Evolutionary conservation across 2,797 vertebrate genomes (phyloP).

Genomic region (Otolemur crassicaudatus): DNA sequence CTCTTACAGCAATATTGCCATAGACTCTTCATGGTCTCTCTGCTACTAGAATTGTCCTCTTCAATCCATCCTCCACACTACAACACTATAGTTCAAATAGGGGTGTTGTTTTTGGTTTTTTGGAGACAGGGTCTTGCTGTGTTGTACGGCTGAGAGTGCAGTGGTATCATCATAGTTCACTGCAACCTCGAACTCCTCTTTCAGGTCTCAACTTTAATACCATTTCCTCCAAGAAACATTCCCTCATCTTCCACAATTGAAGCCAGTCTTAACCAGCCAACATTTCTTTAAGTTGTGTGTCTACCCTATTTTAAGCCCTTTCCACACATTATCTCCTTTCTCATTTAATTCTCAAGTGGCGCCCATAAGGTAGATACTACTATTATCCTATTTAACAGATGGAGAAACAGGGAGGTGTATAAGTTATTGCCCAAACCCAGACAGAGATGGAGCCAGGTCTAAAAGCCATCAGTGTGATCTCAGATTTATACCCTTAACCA

Average conservation of each 20-base stretch:
- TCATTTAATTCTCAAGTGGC: background rate
- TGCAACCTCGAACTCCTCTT: background rate
- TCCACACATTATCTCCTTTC: background rate
- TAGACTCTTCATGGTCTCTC: background rate
- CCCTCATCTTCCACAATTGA: background rate
- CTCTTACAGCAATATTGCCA: background rate
- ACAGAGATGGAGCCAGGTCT: background rate
- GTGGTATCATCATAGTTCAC: background rate
- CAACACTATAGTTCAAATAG: background rate
- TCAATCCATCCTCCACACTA: background rate
- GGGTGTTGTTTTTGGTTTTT: too few species aligned
- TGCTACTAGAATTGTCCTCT: background rate
- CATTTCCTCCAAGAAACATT: background rate
- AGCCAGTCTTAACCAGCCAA: background rate
- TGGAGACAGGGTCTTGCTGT: background rate
- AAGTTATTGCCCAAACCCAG: background rate
- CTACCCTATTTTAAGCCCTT: background rate
- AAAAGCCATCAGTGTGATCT: conserved; percentile 35
- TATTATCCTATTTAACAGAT: conserved; percentile 7
- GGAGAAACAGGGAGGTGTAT: background rate
- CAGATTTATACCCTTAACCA: background rate
- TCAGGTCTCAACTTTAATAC: background rate
- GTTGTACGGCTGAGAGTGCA: background rate
- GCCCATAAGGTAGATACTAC: background rate
- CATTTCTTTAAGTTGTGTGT: background rate